Percentiles rank a stretch among this genome's conserved stretches.
Evolutionary conservation across 92 coral and sea anemone genomes (phyloP).

Genomic region (Epizoanthus stellaris): DNA sequence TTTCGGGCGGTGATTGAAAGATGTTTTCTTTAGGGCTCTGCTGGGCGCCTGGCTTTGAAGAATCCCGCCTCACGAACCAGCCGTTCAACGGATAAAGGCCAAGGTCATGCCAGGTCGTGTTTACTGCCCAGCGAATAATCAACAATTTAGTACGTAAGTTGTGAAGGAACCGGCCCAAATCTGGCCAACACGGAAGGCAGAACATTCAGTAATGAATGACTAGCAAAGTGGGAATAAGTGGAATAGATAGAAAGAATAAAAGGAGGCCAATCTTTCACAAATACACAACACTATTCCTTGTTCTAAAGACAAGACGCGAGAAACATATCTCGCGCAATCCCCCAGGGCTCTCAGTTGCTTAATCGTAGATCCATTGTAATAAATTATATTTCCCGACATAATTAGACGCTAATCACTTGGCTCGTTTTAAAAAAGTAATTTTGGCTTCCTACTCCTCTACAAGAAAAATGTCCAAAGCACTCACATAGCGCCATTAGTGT

Average conservation of each 20-base stretch:
- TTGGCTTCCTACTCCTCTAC: not conserved
- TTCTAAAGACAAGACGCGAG: not conserved
- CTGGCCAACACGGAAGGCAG: too few species aligned
- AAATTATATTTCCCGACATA: constrained; percentile 37
- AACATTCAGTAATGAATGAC: not conserved
- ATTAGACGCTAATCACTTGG: not conserved
- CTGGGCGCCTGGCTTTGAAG: constrained; percentile 47
- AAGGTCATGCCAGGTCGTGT: constrained; percentile 30
- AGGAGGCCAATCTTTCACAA: not conserved
- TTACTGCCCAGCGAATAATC: not conserved
- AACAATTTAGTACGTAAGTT: constrained; percentile 14
- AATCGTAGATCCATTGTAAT: not conserved
- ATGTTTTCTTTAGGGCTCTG: constrained; percentile 36
- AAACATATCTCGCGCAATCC: not conserved
- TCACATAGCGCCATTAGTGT: not conserved
- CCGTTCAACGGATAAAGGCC: constrained; percentile 15
- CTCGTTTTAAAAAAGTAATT: constrained; percentile 20
- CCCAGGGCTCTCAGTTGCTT: constrained; percentile 12
- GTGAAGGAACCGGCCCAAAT: not conserved
- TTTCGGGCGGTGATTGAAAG: constrained; percentile 22
- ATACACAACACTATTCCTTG: not conserved
- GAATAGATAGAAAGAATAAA: not conserved
- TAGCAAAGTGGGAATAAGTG: not conserved
- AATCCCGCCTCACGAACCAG: constrained; percentile 23
- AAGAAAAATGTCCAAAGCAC: not conserved